Base-by-base conservation (phyloP, 1,140 invertebrate species). In the Drosophila seguyi region DNA sequence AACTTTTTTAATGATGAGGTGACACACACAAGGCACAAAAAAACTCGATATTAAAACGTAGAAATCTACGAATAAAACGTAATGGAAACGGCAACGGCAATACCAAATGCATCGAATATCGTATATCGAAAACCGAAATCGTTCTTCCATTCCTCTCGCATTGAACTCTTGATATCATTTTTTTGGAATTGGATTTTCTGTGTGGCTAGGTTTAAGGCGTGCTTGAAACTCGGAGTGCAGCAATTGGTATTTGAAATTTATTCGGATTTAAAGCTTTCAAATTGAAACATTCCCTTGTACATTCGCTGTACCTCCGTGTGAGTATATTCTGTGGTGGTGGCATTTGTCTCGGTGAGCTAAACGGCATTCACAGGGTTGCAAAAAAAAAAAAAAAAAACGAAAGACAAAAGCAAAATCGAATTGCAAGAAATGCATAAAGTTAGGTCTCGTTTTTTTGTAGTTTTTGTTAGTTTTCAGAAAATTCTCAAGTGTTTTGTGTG, bases 341-440 rank as follows among this genome's bases (percentile, higher is more conserved):
- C 47, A 11, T 13, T 18, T 13, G 44, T 68, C 27, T 53, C 62
- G 20, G 62, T 67, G 45, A 34, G 45, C 44, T 48, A 59, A 72
- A 72, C n/a, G 69, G 69, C 69, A 73, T 73, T 73, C 69, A 72
- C 53, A 42, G 52, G 66, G 69, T 73, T 73, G 69, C 66, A 73
- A 39, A 67, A 71, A 71, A 52, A 72, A 39, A n/a, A n/a, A n/a
- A n/a, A 73, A 39, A 67, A 67, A 71, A 71, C 47, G 22, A 56
- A 56, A 39, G 53, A 57, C 25, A 59, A 72, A 72, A 72, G 39
- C 34, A 48, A 72, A 25, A 52, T 52, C 20, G 20, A 68, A 72
- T 61, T 63, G 39, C 56, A 60, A 65, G 61, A 65, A 63, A 65
- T 65, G 61, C 61, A 72, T 71, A 45, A 56, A 57, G 25, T 45